These are phyloP conservation scores for Heliothis virescens DNA, from an alignment of 1,140 invertebrate species.

Conservation along the genomic window DNA sequence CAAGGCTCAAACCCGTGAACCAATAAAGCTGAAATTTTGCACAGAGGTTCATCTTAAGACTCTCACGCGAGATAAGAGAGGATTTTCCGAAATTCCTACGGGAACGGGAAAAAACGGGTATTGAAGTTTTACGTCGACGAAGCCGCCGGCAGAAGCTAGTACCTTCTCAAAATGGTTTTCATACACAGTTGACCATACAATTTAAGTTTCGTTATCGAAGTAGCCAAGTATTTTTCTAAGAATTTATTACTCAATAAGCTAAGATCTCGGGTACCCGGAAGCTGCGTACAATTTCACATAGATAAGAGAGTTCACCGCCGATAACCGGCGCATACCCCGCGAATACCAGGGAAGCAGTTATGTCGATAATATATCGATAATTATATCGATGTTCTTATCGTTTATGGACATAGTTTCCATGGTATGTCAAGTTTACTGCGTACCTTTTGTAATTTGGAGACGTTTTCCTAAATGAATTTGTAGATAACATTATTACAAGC, in stretches of 20 bases:
- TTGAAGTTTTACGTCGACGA: too few species aligned
- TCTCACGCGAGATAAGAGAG: too few species aligned
- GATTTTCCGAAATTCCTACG: too few species aligned
- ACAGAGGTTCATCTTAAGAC: too few species aligned
- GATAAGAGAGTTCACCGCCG: slow-evolving; percentile 37
- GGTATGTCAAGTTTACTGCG: background rate
- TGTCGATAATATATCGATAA: slow-evolving; percentile 35
- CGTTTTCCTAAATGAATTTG: background rate
- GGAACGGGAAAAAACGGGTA: too few species aligned
- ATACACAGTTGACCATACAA: background rate
- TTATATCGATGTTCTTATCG: slow-evolving; percentile 1
- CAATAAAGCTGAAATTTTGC: too few species aligned
- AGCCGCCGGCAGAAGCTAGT: too few species aligned
- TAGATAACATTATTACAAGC: background rate
- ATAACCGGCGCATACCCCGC: slow-evolving; percentile 34
- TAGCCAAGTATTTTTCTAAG: background rate
- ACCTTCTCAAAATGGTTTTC: too few species aligned
- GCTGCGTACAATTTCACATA: slow-evolving; percentile 40
- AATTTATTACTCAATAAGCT: slow-evolving; percentile 42
- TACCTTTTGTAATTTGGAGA: background rate
- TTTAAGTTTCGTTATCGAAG: background rate
- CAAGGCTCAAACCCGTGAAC: too few species aligned
- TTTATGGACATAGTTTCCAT: background rate
- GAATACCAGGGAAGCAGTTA: slow-evolving; percentile 32
- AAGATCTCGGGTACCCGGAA: slow-evolving; percentile 34